Evolutionary conservation across 1,140 invertebrate species (phyloP).

Genomic region (Xylocopa sonorina): DNA sequence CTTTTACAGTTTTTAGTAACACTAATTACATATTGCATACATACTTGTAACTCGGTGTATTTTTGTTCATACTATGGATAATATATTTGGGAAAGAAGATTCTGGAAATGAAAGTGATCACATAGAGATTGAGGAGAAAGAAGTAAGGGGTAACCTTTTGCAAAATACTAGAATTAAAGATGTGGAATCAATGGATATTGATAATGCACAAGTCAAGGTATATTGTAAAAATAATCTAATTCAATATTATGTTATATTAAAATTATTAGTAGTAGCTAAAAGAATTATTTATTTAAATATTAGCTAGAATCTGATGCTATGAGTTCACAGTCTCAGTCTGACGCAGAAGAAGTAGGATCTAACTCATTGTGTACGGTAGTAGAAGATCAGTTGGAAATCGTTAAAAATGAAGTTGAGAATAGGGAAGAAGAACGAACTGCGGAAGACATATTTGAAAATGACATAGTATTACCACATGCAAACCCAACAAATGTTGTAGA

Average conservation of each 20-base stretch:
- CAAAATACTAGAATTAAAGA: slow-evolving; percentile 56
- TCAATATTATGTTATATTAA: background rate
- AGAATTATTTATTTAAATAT: background rate
- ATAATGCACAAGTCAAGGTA: slow-evolving; percentile 57
- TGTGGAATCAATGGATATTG: slow-evolving; percentile 50
- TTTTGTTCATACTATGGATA: slow-evolving; percentile 65
- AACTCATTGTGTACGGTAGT: slow-evolving; percentile 19
- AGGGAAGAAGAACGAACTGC: slow-evolving; percentile 57
- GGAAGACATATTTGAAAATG: slow-evolving; percentile 76
- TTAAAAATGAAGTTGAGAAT: slow-evolving; percentile 62
- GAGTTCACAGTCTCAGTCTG: slow-evolving; percentile 66
- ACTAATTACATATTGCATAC: background rate
- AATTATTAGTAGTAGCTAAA: background rate
- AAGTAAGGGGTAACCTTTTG: slow-evolving; percentile 41
- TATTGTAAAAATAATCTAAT: too few relatives aligned
- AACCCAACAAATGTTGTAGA: slow-evolving; percentile 73
- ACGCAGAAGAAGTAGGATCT: slow-evolving; percentile 55
- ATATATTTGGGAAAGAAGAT: slow-evolving; percentile 75
- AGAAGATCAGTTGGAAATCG: slow-evolving; percentile 55
- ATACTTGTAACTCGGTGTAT: background rate
- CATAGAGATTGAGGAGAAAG: slow-evolving; percentile 49
- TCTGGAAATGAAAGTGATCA: slow-evolving; percentile 70
- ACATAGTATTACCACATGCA: slow-evolving; percentile 74
- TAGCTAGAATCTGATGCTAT: slow-evolving; percentile 63
- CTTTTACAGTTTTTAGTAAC: background rate